Percentiles rank a stretch among this genome's conserved stretches.
These are phyloP conservation scores for Hydrozoanthus gracilis DNA, from an alignment of 92 coral and sea anemone genomes.

Conservation along the genomic window DNA sequence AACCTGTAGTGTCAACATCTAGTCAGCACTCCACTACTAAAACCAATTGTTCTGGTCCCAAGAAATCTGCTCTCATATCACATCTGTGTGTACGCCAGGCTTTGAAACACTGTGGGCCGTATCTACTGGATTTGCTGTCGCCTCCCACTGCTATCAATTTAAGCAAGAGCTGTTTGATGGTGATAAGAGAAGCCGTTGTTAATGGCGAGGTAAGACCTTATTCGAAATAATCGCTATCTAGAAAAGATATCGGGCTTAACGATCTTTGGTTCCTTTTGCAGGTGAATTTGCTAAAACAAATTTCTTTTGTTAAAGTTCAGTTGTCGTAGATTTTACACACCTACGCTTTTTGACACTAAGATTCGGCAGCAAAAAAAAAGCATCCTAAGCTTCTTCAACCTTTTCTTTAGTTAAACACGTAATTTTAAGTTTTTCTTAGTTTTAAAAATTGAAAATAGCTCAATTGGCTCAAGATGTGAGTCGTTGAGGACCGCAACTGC, in stretches of 20 bases:
- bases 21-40: constrained; percentile 8
- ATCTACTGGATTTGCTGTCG: constrained; percentile 72
- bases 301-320: too few relatives aligned
- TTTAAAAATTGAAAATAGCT: too few relatives aligned
- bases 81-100: constrained; percentile 83
- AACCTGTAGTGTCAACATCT: background rate
- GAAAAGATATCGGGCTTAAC: background rate
- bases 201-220: constrained; percentile 71
- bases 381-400: too few relatives aligned
- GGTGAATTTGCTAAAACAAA: background rate
- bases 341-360: too few relatives aligned
- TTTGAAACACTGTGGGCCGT: constrained; percentile 80
- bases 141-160: constrained; percentile 63
- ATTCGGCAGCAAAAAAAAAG: too few relatives aligned
- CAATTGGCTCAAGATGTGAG: too few relatives aligned
- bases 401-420: too few relatives aligned
- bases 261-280: background rate
- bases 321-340: too few relatives aligned
- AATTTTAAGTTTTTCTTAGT: too few relatives aligned
- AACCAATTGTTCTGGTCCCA: background rate
- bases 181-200: constrained; percentile 72
- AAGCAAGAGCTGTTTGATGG: constrained; percentile 79
- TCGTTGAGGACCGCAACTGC: too few relatives aligned
- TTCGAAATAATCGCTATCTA: background rate
- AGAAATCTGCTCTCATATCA: constrained; percentile 47